Percentiles rank a stretch among this genome's conserved stretches.
Evolutionary conservation across 2,113 vertebrate species (phyloP).

Genomic region (Gobio gobio): DNA sequence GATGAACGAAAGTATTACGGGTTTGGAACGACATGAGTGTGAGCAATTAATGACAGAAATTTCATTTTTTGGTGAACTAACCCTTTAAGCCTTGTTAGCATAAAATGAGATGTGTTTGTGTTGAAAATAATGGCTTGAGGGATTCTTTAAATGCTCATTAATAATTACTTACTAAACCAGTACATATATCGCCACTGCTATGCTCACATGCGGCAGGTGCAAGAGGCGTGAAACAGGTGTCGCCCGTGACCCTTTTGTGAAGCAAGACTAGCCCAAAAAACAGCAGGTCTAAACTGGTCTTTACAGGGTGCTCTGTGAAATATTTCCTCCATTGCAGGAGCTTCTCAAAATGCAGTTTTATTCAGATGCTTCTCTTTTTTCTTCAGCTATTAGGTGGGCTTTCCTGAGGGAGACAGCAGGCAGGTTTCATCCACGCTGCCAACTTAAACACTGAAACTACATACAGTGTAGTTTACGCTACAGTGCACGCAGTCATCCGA

Average conservation of each 20-base stretch:
- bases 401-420: constrained; percentile 50
- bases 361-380: background rate
- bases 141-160: too few species aligned
- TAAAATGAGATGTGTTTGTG: too few species aligned
- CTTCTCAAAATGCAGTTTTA: background rate
- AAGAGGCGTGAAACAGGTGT: background rate
- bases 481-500: constrained; percentile 58
- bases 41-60: too few species aligned
- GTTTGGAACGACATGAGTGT: too few species aligned
- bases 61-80: too few species aligned
- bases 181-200: background rate
- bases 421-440: constrained; percentile 62
- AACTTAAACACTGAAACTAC: constrained; percentile 73
- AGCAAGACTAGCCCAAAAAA: background rate
- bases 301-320: background rate
- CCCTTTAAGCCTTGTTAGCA: too few species aligned
- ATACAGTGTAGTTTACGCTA: constrained; percentile 65
- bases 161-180: background rate
- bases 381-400: constrained; percentile 47
- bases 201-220: background rate
- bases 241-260: background rate
- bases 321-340: background rate
- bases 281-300: background rate
- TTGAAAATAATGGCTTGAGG: too few species aligned
- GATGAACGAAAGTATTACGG: too few species aligned